Percentiles rank a stretch among this genome's conserved stretches.
Conservation (phyloP, 1,140 invertebrate species). For the Lineus longissimus region DNA sequence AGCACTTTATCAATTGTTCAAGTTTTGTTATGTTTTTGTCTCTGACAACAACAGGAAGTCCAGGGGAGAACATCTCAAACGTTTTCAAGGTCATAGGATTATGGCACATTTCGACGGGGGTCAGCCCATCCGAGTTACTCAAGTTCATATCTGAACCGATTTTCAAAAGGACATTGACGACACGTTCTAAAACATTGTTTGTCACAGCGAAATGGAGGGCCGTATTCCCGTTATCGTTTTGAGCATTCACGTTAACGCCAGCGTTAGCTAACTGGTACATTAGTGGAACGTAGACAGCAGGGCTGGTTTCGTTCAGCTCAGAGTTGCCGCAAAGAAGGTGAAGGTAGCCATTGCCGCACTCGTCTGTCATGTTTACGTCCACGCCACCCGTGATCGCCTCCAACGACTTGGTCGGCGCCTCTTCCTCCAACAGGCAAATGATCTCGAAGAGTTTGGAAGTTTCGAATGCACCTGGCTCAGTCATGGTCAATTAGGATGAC, state of each 20-base stretch:
- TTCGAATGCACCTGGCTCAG: background rate
- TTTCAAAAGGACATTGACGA: slow-evolving; percentile 2
- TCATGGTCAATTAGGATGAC: too few species aligned
- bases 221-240: background rate
- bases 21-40: background rate
- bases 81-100: background rate
- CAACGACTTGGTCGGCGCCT: background rate
- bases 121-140: background rate
- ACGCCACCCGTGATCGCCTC: background rate
- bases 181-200: background rate
- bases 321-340: background rate
- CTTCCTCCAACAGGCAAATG: background rate
- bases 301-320: background rate
- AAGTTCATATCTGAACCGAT: background rate
- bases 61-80: background rate
- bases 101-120: background rate
- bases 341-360: background rate
- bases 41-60: background rate
- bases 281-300: background rate
- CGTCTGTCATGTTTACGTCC: background rate
- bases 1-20: background rate
- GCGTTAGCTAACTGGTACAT: slow-evolving; percentile 7
- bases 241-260: background rate
- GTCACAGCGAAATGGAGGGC: slow-evolving; percentile 6
- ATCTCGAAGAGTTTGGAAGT: background rate